Evolutionary conservation across 2,113 vertebrate genomes (phyloP), one percentile per base, ranked within the genome.

Genomic region (Podarcis muralis): DNA sequence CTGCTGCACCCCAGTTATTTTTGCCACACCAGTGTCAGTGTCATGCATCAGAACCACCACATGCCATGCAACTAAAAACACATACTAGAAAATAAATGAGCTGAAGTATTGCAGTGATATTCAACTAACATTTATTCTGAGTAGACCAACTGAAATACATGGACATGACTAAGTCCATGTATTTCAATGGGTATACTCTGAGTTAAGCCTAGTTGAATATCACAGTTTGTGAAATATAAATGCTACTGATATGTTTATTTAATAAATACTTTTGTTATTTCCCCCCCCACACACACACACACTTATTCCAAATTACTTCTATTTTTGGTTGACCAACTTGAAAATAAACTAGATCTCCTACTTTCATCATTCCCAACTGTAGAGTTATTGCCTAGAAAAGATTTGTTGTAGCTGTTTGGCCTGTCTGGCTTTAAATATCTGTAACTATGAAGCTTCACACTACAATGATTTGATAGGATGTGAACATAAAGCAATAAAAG

Each of bases 401-500:
- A 74, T 74, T 72, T 65, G 35, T 72, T 74, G 66, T 81, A 25
- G 78, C 68, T 37, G 79, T 75, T 48, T 88, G 30, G 43, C 68
- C 82, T 82, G 79, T 5, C 27, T 75, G 35, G 30, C 77, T 88
- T 75, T 82, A 82, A 82, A 82, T 88, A 72, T 75, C 66, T 82
- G 16, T 62, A 65, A n/a, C 53, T 62, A 48, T 62, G 59, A 68
- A 86, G 74, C 79, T 86, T 86, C 53, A 62, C 68, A 88, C 69
- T 74, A 43, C 68, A 81, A 25, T 65, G 35, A 43, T 25, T 88
- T 75, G 79, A 82, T 75, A 82, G 79, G 20, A 65, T 88, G 48
- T 82, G 75, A 79, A 66, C 68, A 81, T 82, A 81, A 72, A 65
- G 25, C 53, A 87, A 81, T 81, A 74, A 79, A 79, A 86, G 62